A percentile compares a stretch with the other conserved stretches of the same genome.
Conservation (phyloP, 1,140 invertebrate species). For the Eriosoma lanigerum region DNA sequence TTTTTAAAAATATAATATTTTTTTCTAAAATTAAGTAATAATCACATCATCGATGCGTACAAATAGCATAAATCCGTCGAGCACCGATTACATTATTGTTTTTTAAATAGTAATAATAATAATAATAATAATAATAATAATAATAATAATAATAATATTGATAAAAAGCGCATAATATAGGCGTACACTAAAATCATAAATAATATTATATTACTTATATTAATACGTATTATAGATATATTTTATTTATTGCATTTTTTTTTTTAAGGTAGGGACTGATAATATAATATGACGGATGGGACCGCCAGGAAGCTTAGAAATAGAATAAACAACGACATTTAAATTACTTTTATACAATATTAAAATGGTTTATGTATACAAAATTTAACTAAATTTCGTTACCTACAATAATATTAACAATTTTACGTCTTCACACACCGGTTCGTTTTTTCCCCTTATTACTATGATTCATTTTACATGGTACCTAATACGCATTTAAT, state of each 20-base stretch:
- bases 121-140: not conserved
- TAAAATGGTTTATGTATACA: not conserved
- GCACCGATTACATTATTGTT: not conserved
- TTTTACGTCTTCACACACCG: not conserved
- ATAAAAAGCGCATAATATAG: not conserved
- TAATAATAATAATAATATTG: not conserved
- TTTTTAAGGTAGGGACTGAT: too few relatives aligned
- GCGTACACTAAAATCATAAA: not conserved
- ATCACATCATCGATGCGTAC: not conserved
- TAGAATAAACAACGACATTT: conserved; percentile 22
- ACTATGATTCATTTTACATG: not conserved
- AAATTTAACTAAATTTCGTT: conserved; percentile 3
- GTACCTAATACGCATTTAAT: too few relatives aligned
- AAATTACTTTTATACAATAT: conserved; percentile 20
- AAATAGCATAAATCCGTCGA: not conserved
- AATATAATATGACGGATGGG: not conserved
- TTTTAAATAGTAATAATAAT: not conserved
- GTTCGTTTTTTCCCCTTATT: not conserved
- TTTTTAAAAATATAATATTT: not conserved
- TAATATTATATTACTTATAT: not conserved
- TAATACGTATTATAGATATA: not conserved
- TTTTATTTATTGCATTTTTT: too few relatives aligned
- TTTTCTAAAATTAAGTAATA: not conserved
- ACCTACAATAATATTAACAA: not conserved
- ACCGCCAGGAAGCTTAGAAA: not conserved